Percentiles rank a stretch among this genome's conserved stretches.
These are phyloP conservation scores for Tachyglossus aculeatus DNA, from an alignment of 2,797 vertebrate genomes.

Conservation along the genomic window DNA sequence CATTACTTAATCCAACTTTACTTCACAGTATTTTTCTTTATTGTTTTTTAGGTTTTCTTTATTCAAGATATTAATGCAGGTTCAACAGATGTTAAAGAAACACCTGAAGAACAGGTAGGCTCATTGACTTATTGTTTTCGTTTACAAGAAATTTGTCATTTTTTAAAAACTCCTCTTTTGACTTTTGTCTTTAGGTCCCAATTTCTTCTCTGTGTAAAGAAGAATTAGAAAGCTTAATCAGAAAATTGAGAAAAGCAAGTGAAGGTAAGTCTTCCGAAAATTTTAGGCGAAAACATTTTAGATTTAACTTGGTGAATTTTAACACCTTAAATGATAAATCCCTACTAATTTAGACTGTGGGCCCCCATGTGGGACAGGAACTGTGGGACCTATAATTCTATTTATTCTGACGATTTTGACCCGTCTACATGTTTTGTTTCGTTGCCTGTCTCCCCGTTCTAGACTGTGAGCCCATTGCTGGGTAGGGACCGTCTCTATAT, in stretches of 20 bases:
- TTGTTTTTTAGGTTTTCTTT: conserved; percentile 85
- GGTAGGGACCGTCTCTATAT: too few relatives aligned
- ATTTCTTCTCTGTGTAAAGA: conserved; percentile 79
- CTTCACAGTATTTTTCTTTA: conserved; percentile 8
- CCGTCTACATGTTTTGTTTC: too few relatives aligned
- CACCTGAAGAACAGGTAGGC: conserved; percentile 76
- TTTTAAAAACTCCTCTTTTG: conserved; percentile 10
- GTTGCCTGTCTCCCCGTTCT: too few relatives aligned
- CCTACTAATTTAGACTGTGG: too few relatives aligned
- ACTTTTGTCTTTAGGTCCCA: conserved; percentile 74
- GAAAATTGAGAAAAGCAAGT: conserved; percentile 80
- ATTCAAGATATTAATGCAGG: conserved; percentile 89
- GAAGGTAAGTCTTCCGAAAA: conserved; percentile 74
- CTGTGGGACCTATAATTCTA: too few relatives aligned
- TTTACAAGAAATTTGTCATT: conserved; percentile 4
- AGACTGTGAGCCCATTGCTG: too few relatives aligned
- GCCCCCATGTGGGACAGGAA: too few relatives aligned
- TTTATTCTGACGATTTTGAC: too few relatives aligned
- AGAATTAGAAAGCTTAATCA: conserved; percentile 81
- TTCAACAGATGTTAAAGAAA: conserved; percentile 68
- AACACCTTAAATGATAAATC: too few relatives aligned
- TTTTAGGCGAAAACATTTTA: conserved; percentile 1
- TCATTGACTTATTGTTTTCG: conserved; percentile 22
- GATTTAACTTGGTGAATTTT: not conserved
- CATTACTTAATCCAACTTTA: not conserved